Conservation (phyloP, 2,888 invertebrate species). For the Synergus gifuensis region DNA sequence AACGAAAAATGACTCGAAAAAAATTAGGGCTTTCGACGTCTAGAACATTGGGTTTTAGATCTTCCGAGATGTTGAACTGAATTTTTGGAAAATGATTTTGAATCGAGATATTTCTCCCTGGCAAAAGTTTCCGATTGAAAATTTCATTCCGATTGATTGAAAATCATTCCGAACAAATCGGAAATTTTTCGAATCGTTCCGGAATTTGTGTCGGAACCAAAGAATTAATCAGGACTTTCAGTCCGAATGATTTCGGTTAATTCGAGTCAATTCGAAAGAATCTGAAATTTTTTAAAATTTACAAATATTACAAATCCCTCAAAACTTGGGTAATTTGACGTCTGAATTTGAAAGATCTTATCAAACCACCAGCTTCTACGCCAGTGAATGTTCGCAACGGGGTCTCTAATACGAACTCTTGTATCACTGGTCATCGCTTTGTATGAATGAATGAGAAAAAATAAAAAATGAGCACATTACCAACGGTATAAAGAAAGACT, state of each 20-base stretch:
- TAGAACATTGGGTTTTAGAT: background rate
- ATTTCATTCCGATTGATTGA: no score
- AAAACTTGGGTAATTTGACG: background rate
- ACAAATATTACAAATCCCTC: background rate
- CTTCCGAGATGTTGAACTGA: background rate
- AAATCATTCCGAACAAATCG: no score
- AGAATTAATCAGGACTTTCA: no score
- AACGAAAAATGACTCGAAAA: constrained; percentile 5
- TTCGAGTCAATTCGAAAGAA: no score
- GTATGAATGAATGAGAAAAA: constrained; percentile 35
- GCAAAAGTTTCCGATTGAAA: no score
- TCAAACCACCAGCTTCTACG: constrained; percentile 22
- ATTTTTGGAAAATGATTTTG: no score
- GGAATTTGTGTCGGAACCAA: no score
- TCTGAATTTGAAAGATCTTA: constrained; percentile 17
- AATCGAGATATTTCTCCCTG: no score
- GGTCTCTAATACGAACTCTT: constrained; percentile 37
- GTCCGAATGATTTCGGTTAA: background rate
- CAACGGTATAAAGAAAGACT: constrained; percentile 36
- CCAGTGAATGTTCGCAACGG: constrained; percentile 31
- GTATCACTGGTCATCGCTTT: constrained; percentile 41
- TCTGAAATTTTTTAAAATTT: background rate
- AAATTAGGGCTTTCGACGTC: no score
- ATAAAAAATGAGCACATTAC: constrained; percentile 28
- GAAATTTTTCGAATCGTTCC: no score